Percentiles rank a stretch among this genome's conserved stretches.
Evolutionary conservation across 1,140 invertebrate species (phyloP).

Genomic region (Nilaparvata lugens): DNA sequence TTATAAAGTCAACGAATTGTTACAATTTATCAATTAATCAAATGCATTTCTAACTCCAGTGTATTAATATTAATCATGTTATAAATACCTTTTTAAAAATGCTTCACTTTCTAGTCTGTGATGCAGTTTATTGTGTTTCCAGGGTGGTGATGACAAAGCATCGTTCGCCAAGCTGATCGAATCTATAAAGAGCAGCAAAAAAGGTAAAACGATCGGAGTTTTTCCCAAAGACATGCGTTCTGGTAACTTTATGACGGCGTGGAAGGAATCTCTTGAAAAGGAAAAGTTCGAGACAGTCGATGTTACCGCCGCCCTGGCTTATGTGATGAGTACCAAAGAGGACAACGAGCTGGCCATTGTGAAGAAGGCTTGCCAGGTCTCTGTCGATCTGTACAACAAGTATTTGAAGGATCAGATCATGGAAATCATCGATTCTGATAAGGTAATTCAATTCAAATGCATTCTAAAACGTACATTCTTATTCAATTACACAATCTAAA

Average conservation of each 20-base stretch:
- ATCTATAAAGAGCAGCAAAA: conserved; percentile 78
- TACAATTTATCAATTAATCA: no score
- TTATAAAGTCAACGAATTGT: no score
- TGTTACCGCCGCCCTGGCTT: conserved; percentile 72
- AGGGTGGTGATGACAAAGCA: conserved; percentile 90
- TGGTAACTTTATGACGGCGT: conserved; percentile 86
- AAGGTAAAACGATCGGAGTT: conserved; percentile 83
- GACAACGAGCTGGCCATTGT: conserved; percentile 86
- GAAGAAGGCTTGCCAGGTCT: conserved; percentile 88
- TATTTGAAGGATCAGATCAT: conserved; percentile 97
- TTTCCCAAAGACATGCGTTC: conserved; percentile 92
- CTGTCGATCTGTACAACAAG: conserved; percentile 91
- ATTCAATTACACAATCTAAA: no score
- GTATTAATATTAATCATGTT: no score
- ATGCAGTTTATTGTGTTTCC: conserved; percentile 27
- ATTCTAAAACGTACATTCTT: no score
- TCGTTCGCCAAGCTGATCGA: conserved; percentile 86
- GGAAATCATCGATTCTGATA: conserved; percentile 96
- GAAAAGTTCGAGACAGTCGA: conserved; percentile 82
- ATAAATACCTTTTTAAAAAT: no score
- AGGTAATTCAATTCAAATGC: no score
- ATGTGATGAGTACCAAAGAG: conserved; percentile 91
- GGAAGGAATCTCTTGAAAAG: conserved; percentile 66
- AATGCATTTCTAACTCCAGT: no score
- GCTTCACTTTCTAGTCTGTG: no score